phyloP scores from a whole-genome alignment of 2,113 vertebrate species.

The Sinocyclocheilus maitianheensis region DNA sequence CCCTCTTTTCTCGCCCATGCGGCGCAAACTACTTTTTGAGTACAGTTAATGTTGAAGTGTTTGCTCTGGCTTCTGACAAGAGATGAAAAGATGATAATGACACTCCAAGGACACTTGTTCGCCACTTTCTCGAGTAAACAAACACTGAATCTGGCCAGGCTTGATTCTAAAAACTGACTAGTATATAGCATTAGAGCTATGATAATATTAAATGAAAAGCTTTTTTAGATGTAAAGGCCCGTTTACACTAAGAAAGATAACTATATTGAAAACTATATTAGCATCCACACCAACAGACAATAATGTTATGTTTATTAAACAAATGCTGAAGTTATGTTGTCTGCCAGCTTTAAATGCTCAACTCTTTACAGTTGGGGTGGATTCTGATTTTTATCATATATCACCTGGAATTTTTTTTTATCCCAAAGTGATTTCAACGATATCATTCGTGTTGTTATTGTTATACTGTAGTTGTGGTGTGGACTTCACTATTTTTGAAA shows the following conservation, averaged over 20 bases:
- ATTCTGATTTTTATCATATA: no score
- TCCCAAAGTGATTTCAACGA: no score
- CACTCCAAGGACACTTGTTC: constrained; percentile 37
- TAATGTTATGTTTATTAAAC: no score
- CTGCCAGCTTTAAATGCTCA: no score
- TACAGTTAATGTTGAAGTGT: constrained; percentile 30
- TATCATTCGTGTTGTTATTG: no score
- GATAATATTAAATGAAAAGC: background rate
- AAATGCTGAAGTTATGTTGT: no score
- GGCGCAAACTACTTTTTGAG: constrained; percentile 38
- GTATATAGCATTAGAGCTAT: background rate
- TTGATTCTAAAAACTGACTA: background rate
- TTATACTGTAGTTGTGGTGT: no score
- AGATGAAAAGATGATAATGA: constrained; percentile 26
- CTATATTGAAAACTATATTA: no score
- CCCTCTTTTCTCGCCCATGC: background rate
- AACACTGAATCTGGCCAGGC: background rate
- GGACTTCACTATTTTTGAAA: no score
- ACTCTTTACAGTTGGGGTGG: no score
- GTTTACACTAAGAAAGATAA: background rate
- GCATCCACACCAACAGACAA: no score
- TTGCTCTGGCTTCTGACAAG: constrained; percentile 28
- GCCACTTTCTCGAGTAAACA: constrained; percentile 10
- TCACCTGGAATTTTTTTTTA: no score
- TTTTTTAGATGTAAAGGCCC: background rate